These are phyloP conservation scores for Drosophila ezoana DNA, from an alignment of 2,888 invertebrate genomes.

Conservation along the genomic window DNA sequence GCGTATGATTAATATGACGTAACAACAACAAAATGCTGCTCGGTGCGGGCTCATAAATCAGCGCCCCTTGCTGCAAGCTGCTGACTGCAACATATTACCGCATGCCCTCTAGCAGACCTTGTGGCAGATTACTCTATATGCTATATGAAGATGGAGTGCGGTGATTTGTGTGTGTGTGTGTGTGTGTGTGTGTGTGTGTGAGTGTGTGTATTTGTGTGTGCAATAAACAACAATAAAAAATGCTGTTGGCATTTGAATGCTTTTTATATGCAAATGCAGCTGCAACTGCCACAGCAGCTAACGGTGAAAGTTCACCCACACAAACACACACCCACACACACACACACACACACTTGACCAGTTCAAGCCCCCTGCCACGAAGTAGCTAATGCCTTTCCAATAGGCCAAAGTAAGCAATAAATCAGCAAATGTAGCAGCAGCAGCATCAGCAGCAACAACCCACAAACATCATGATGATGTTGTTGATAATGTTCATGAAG, in stretches of 20 bases:
- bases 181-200: slow-evolving; percentile 9
- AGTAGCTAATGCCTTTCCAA: slow-evolving; percentile 16
- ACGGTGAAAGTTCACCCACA: slow-evolving; percentile 4
- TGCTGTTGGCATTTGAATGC: slow-evolving; percentile 16
- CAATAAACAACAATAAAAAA: slow-evolving; percentile 7
- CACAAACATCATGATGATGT: slow-evolving; percentile 28
- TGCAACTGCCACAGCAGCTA: slow-evolving; percentile 13
- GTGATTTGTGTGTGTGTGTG: background rate
- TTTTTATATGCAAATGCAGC: slow-evolving; percentile 20
- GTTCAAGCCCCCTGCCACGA: background rate
- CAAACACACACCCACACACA: slow-evolving; percentile 10
- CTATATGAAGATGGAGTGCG: slow-evolving; percentile 21
- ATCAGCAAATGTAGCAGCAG: slow-evolving; percentile 53
- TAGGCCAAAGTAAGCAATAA: slow-evolving; percentile 49
- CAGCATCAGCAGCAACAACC: slow-evolving; percentile 33
- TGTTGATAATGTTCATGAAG: slow-evolving; percentile 2
- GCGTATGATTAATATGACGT: slow-evolving; percentile 67
- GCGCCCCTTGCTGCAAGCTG: slow-evolving; percentile 21
- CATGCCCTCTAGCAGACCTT: slow-evolving; percentile 44
- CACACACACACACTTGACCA: slow-evolving; percentile 1
- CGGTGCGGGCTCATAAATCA: slow-evolving; percentile 39
- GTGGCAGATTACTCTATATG: slow-evolving; percentile 68
- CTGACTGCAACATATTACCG: slow-evolving; percentile 18
- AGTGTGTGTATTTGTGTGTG: slow-evolving; percentile 11
- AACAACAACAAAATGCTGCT: slow-evolving; percentile 41